Percentiles rank a stretch among this genome's conserved stretches.
Conservation (phyloP, 2,113 vertebrate genomes). For the Eudyptes chrysolophus region DNA sequence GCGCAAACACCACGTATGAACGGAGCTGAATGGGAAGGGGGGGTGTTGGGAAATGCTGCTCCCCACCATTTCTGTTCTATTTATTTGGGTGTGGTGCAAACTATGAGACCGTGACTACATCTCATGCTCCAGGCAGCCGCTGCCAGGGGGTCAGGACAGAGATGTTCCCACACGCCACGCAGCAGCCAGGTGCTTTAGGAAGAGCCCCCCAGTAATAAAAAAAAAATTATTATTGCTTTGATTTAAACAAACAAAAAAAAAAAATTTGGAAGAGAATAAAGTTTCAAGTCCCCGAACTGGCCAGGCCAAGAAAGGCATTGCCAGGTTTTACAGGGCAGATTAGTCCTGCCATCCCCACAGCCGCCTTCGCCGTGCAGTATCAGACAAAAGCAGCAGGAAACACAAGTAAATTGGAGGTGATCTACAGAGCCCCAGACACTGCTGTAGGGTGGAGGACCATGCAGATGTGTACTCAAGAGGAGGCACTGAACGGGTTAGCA, state of each 20-base stretch:
- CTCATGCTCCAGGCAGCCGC: not conserved
- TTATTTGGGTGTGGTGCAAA: not conserved
- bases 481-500: constrained; percentile 3
- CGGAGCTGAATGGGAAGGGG: not conserved
- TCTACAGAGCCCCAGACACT: not conserved
- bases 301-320: not conserved
- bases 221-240: not conserved
- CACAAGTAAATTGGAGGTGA: not conserved
- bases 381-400: not conserved
- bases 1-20: accelerated
- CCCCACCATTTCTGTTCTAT: accelerated
- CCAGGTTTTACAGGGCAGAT: not conserved
- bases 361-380: accelerated
- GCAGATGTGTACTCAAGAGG: not conserved
- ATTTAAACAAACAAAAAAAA: not conserved
- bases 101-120: accelerated
- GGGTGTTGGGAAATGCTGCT: not conserved
- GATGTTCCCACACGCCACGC: not conserved
- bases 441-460: not conserved
- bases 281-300: not conserved
- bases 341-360: not conserved
- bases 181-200: not conserved
- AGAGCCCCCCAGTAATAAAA: not conserved
- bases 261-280: not conserved
- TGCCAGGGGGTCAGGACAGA: not conserved